phyloP scores from a whole-genome alignment of 2,113 vertebrate genomes.

The Pluvianellus socialis region DNA sequence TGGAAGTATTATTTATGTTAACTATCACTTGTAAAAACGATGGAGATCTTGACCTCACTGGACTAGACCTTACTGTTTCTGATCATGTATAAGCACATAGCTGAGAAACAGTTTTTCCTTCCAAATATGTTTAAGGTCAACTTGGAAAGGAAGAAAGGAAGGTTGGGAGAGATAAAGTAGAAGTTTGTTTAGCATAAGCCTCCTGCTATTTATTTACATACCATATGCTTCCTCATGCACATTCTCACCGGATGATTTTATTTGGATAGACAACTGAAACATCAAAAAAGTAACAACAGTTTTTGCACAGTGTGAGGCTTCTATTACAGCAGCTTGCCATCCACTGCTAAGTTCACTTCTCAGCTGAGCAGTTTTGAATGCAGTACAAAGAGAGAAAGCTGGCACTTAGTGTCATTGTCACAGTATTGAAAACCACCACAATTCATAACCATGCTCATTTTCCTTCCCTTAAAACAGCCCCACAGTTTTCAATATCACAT shows the following conservation, averaged over 20 bases:
- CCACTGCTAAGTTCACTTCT: conserved; percentile 27
- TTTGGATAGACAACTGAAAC: conserved; percentile 64
- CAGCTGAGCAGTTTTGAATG: conserved; percentile 52
- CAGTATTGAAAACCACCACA: conserved; percentile 42
- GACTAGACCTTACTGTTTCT: background rate
- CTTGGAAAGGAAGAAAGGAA: background rate
- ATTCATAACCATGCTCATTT: conserved; percentile 34
- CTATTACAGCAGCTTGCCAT: conserved; percentile 49
- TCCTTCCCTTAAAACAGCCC: conserved; percentile 23
- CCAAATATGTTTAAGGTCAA: conserved; percentile 13
- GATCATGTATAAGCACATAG: background rate
- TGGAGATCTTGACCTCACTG: background rate
- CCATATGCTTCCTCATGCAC: conserved; percentile 51
- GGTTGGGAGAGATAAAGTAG: background rate
- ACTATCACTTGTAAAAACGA: background rate
- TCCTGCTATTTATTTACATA: conserved; percentile 60
- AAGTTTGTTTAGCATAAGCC: conserved; percentile 29
- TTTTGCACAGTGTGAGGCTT: conserved; percentile 51
- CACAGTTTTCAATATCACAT: background rate
- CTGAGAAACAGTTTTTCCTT: background rate
- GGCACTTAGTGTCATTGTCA: conserved; percentile 40
- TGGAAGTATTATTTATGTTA: background rate
- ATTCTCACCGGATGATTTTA: conserved; percentile 37
- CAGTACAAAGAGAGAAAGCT: conserved; percentile 33
- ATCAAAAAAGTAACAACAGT: conserved; percentile 50